A percentile compares a stretch with the other conserved stretches of the same genome.
phyloP scores from a whole-genome alignment of 2,797 vertebrate genomes.

The Sebastiscus albofasciatus region DNA sequence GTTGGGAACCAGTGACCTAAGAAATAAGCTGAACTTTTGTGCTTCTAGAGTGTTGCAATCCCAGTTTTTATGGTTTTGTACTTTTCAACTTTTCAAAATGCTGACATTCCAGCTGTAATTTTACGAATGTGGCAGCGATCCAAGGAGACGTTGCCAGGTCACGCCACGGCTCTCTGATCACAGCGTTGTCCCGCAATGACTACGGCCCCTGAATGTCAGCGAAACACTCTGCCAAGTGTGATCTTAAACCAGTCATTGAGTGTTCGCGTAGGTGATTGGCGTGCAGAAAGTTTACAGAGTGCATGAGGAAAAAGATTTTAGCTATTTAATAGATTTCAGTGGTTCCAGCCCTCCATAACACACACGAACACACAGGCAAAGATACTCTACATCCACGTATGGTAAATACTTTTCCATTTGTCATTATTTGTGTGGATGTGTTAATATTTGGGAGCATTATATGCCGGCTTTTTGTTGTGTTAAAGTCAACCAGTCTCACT shows the following conservation, averaged over 20 bases:
- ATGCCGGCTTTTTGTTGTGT: constrained; percentile 21
- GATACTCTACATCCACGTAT: constrained; percentile 16
- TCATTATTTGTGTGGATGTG: constrained; percentile 46
- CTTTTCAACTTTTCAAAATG: neutral
- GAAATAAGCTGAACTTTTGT: neutral
- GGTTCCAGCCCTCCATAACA: constrained; percentile 14
- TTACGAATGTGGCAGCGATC: neutral
- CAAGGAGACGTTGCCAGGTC: neutral
- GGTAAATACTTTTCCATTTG: constrained; percentile 23
- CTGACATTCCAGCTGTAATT: neutral
- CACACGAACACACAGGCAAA: neutral
- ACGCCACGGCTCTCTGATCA: neutral
- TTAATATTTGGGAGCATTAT: constrained; percentile 42
- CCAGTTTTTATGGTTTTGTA: neutral
- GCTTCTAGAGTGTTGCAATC: neutral
- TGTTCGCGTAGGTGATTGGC: neutral
- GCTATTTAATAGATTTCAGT: neutral
- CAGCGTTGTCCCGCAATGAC: neutral
- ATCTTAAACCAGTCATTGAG: neutral
- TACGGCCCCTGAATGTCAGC: neutral
- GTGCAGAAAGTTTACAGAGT: constrained; percentile 17
- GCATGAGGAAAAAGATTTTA: neutral
- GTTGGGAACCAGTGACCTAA: too few relatives aligned
- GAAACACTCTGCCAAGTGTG: neutral
- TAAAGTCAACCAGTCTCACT: constrained; percentile 18